phyloP scores from a whole-genome alignment of 2,113 vertebrate genomes.

The Lamprotornis superbus region DNA sequence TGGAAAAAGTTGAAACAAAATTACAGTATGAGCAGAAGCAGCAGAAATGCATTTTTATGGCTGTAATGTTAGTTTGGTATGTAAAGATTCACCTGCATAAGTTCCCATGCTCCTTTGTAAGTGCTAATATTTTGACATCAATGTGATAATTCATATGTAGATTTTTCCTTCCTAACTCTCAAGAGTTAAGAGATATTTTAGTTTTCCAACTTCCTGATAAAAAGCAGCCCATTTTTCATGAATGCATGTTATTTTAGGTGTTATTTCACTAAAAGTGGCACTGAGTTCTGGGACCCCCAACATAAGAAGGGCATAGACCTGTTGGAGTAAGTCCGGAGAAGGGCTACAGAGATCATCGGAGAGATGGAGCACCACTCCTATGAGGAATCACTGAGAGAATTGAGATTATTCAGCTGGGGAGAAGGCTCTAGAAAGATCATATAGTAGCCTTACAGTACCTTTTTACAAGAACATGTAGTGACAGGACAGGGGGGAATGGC shows the following conservation, averaged over 20 bases:
- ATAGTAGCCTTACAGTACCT: not conserved
- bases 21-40: constrained; percentile 30
- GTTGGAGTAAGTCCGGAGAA: not conserved
- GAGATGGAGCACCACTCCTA: not conserved
- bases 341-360: accelerated
- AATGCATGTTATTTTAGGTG: not conserved
- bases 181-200: not conserved
- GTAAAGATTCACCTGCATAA: constrained; percentile 35
- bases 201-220: not conserved
- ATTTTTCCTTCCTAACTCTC: not conserved
- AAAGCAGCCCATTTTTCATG: not conserved
- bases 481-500: not conserved
- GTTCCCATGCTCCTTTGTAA: not conserved
- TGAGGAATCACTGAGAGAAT: not conserved
- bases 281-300: not conserved
- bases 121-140: not conserved
- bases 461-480: not conserved
- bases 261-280: not conserved
- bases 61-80: not conserved
- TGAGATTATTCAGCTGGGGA: not conserved
- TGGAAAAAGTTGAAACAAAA: constrained; percentile 36
- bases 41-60: constrained; percentile 22
- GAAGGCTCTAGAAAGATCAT: not conserved
- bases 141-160: not conserved
- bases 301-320: not conserved